A percentile compares a stretch with the other conserved stretches of the same genome.
Evolutionary conservation across 1,140 invertebrate species (phyloP).

Genomic region (Drosophila parvula): DNA sequence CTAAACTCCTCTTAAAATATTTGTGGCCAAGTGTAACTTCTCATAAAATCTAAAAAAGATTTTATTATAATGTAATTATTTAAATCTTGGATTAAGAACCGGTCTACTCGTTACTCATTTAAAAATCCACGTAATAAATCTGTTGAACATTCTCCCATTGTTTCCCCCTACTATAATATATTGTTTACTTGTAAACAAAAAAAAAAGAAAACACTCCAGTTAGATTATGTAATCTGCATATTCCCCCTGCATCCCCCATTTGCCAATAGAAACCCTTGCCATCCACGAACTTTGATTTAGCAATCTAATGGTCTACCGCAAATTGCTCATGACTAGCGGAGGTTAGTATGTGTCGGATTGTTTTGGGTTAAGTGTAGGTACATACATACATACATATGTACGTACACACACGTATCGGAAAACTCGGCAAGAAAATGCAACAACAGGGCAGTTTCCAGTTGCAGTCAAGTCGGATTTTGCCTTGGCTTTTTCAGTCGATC

Average conservation of each 20-base stretch:
- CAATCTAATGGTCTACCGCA: constrained; percentile 41
- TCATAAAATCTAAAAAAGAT: neutral
- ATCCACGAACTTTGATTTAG: constrained; percentile 14
- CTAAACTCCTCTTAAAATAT: neutral
- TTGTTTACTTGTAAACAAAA: neutral
- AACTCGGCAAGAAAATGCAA: constrained; percentile 32
- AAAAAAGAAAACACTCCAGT: neutral
- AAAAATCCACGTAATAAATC: constrained; percentile 8
- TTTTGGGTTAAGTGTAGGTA: constrained; percentile 6
- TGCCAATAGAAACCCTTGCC: neutral
- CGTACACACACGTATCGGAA: constrained; percentile 24
- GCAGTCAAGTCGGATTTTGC: constrained; percentile 25
- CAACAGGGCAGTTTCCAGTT: constrained; percentile 33
- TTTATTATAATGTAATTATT: neutral
- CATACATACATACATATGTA: constrained; percentile 3
- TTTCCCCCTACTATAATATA: constrained; percentile 9
- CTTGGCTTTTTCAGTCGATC: constrained; percentile 57
- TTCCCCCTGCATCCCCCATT: neutral
- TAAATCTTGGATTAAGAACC: constrained; percentile 6
- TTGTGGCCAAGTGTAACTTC: too few species aligned
- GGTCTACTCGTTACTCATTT: constrained; percentile 14
- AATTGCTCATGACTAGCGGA: constrained; percentile 37
- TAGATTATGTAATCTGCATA: constrained; percentile 27
- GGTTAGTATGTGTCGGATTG: constrained; percentile 22
- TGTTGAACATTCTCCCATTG: constrained; percentile 4